Base-by-base conservation (phyloP, 2,888 invertebrate genomes). In the Norana najaformis region DNA sequence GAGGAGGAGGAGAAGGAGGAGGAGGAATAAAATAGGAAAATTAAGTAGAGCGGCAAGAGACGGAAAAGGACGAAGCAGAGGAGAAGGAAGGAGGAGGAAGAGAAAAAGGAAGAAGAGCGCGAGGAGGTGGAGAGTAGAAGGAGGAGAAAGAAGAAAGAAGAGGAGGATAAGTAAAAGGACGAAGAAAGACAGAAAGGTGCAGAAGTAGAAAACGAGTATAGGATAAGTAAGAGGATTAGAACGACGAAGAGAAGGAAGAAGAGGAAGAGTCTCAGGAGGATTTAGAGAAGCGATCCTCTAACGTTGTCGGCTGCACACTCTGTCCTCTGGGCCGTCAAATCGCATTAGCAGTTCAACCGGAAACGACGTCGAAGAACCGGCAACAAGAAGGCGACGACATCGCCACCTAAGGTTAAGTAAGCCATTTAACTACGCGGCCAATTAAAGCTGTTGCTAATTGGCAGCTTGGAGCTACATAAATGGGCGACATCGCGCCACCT, bases 291-390 rank as follows among this genome's bases (percentile, higher is more conserved):
- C 69, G n/a, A 69, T 69, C 69, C 69, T 11, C 69, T 69, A n/a
- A 5, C n/a, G n/a, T n/a, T n/a, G n/a, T n/a, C n/a, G n/a, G n/a
- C n/a, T n/a, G n/a, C n/a, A n/a, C n/a, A n/a, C n/a, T n/a, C n/a
- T n/a, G n/a, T n/a, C n/a, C n/a, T n/a, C n/a, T n/a, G n/a, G 8
- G 35, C 85, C 85, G 85, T 85, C 35, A 35, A 85, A 85, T 85
- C 85, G 85, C 85, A 85, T 85, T 85, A 85, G 30, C 69, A 69
- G 85, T 85, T 85, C 85, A 36, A 20, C 18, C 36, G 83, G 83
- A 36, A 34, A 83, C 16, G 36, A 2, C 34, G 37, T 36, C 85
- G 85, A 36, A 36, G 85, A 37, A 85, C 18, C 85, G 85, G 35
- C 85, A 36, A 18, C 18, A 85, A 35, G 83, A 83, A 34, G 83